phyloP scores from a whole-genome alignment of 2,888 invertebrate species.

The Folsomia candida region DNA sequence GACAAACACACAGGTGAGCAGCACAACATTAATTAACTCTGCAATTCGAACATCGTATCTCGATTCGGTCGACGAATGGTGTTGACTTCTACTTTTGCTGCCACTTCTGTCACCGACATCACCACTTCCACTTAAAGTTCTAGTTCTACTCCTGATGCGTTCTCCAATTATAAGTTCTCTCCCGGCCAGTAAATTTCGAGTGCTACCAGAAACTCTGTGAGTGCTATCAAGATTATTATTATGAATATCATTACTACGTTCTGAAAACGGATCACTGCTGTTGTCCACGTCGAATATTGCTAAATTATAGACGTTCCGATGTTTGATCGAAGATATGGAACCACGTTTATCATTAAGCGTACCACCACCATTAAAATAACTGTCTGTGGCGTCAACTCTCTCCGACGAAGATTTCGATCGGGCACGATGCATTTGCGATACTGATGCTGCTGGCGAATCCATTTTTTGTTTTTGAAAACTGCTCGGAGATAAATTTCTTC shows the following conservation, averaged over 20 bases:
- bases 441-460: not conserved
- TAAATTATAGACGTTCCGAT: not conserved
- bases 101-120: not conserved
- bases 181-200: constrained; percentile 14
- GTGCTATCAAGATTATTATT: constrained; percentile 9
- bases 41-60: not conserved
- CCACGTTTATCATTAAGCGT: too few species aligned
- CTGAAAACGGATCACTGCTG: not conserved
- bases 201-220: constrained; percentile 3
- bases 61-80: not conserved
- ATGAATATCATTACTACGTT: constrained; percentile 9
- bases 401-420: constrained; percentile 14
- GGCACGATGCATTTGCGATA: not conserved
- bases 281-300: not conserved
- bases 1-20: constrained; percentile 38
- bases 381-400: not conserved
- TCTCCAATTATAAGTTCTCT: constrained; percentile 14
- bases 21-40: constrained; percentile 32
- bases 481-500: not conserved
- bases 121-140: not conserved
- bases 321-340: too few species aligned
- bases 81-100: not conserved
- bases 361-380: too few species aligned
- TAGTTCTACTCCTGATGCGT: not conserved
- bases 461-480: not conserved